Base-by-base conservation (phyloP, 2,888 invertebrate species). In the Cerastis rubricosa region DNA sequence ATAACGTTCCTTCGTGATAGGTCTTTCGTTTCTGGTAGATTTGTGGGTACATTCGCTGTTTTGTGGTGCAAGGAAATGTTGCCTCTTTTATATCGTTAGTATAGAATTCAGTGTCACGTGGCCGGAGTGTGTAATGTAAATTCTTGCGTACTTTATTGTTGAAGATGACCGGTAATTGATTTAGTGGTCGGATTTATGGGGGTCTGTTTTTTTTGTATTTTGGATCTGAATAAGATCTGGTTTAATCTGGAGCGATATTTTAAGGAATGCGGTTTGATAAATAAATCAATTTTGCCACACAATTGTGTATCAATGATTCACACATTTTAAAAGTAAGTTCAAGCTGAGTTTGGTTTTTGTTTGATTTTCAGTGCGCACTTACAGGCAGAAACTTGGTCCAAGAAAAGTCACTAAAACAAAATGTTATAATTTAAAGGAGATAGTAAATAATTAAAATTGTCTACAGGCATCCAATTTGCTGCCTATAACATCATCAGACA, bases 131-230 rank as follows among this genome's bases (percentile, higher is more conserved):
- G 91, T 94, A 94, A 94, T 93, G 93, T 94, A 94, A 93, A 95
- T 94, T 93, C 93, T 91, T 90, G 88, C 91, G 90, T 94, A 93
- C 92, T 94, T 95, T 95, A 95, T 95, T 94, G 94, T 93, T 92
- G 89, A 90, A 88, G 90, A 91, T 91, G 93, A 90, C 91, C 83
- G 64, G 92, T 94, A 94, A 95, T 94, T 95, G 94, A 95, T 95
- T 95, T 92, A 89, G 90, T 89, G 87, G 82, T 84, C 82, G 78
- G 85, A 94, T 94, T 94, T 92, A 94, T 92, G 87, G 86, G 79
- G 87, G 84, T 86, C 88, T 89, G 88, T 86, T 89, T 87, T 81
- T 71, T 72, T 65, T 63, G 67, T 80, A 63, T 72, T 74, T 71
- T 40, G 54, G 7, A 69, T 63, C 22, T 76, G 77, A 88, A 22